phyloP scores from a whole-genome alignment of 2,113 vertebrate genomes.

The Limnothrissa miodon region DNA sequence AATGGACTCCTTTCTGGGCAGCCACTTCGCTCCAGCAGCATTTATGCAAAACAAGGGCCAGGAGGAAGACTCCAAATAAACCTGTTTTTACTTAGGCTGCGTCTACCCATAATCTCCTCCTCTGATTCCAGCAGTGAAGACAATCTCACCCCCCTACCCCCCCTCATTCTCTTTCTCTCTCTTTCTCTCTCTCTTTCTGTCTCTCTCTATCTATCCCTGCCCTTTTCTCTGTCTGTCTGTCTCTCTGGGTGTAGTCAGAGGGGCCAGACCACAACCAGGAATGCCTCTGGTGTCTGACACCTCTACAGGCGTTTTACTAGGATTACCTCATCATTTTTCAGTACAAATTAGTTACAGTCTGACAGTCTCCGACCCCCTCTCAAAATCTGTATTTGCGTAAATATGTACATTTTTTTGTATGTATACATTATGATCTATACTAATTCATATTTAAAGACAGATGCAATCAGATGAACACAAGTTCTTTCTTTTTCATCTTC shows the following conservation, averaged over 20 bases:
- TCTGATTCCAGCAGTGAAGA: neutral
- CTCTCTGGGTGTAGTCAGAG: constrained; percentile 29
- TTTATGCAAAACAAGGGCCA: constrained; percentile 65
- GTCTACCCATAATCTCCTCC: neutral
- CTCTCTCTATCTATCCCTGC: constrained; percentile 18
- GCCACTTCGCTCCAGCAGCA: constrained; percentile 74
- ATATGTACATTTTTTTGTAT: neutral
- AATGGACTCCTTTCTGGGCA: constrained; percentile 72
- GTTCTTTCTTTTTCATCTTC: neutral
- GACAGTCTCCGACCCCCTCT: neutral
- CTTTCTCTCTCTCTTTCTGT: constrained; percentile 25
- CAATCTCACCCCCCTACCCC: too few relatives aligned
- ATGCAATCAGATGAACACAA: neutral
- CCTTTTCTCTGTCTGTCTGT: constrained; percentile 26
- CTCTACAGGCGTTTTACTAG: neutral
- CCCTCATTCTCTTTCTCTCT: constrained; percentile 5
- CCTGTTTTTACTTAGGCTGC: constrained; percentile 21
- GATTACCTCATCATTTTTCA: neutral
- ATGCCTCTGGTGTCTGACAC: neutral
- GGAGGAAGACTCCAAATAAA: constrained; percentile 44
- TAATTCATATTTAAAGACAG: neutral
- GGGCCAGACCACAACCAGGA: constrained; percentile 22
- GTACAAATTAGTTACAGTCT: neutral
- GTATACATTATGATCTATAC: neutral
- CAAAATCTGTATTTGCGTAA: constrained; percentile 32